These are phyloP conservation scores for Drosophila nikananu DNA, from an alignment of 1,140 invertebrate species.

Conservation along the genomic window DNA sequence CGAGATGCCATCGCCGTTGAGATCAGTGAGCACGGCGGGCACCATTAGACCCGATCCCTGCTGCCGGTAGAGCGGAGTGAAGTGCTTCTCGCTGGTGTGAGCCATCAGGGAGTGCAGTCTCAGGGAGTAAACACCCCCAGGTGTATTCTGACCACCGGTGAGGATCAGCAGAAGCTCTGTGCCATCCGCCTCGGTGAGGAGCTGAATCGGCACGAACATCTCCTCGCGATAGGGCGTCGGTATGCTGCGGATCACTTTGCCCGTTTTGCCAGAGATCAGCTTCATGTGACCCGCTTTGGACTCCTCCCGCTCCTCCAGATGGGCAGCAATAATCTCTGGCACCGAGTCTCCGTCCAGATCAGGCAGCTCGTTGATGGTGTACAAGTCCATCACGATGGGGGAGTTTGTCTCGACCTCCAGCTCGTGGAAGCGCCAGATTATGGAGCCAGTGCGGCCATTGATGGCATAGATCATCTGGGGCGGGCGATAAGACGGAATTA, in stretches of 20 bases:
- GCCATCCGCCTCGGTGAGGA: constrained; percentile 75
- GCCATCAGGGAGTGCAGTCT: constrained; percentile 85
- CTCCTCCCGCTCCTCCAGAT: constrained; percentile 86
- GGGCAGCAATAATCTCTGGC: constrained; percentile 90
- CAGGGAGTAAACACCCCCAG: constrained; percentile 91
- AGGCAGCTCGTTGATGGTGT: constrained; percentile 90
- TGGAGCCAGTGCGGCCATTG: constrained; percentile 88
- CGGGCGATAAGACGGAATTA: not conserved
- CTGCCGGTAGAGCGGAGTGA: constrained; percentile 71
- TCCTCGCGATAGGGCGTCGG: constrained; percentile 89
- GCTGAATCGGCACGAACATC: constrained; percentile 88
- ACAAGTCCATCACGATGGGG: constrained; percentile 86
- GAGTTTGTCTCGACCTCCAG: constrained; percentile 84
- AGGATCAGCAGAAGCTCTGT: constrained; percentile 87
- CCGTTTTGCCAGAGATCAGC: constrained; percentile 90
- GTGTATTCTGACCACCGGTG: constrained; percentile 91
- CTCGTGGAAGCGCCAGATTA: constrained; percentile 89
- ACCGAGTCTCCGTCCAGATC: constrained; percentile 91
- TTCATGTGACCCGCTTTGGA: constrained; percentile 88
- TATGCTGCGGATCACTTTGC: constrained; percentile 88
- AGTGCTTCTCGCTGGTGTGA: constrained; percentile 82
- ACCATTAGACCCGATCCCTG: constrained; percentile 86
- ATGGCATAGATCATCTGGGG: constrained; percentile 89
- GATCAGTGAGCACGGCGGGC: constrained; percentile 91
- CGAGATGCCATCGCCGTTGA: constrained; percentile 90